Conservation (phyloP, 1,140 invertebrate genomes). For the Radopholus similis region DNA sequence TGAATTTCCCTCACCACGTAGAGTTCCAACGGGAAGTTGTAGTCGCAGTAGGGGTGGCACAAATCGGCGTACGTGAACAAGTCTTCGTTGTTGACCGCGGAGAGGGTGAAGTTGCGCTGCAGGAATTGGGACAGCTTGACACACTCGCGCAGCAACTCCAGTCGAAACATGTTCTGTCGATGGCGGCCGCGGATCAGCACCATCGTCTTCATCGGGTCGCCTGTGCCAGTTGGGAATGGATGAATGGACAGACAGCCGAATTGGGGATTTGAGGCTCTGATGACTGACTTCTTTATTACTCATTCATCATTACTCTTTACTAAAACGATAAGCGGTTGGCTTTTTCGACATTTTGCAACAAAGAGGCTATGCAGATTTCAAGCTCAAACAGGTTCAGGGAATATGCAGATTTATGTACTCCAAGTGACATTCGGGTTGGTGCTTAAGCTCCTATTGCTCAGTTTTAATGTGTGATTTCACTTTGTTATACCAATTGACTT, state of each 20-base stretch:
- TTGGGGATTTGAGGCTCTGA: neutral
- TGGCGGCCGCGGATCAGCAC: slow-evolving; percentile 34
- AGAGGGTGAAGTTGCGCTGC: slow-evolving; percentile 36
- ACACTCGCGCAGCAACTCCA: slow-evolving; percentile 41
- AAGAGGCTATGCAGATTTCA: too few species aligned
- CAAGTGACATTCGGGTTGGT: too few species aligned
- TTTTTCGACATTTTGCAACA: too few species aligned
- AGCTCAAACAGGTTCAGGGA: too few species aligned
- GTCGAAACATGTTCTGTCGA: slow-evolving; percentile 44
- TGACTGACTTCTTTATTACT: neutral
- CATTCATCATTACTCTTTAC: neutral
- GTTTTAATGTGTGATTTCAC: too few species aligned
- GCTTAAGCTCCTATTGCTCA: too few species aligned
- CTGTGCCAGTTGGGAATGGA: slow-evolving; percentile 17
- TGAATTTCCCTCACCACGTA: slow-evolving; percentile 36
- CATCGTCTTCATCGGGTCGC: slow-evolving; percentile 51
- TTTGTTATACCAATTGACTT: too few species aligned
- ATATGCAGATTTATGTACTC: too few species aligned
- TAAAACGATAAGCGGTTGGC: neutral
- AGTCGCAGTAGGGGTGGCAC: slow-evolving; percentile 49
- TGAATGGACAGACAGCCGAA: too few species aligned
- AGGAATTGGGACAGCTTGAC: slow-evolving; percentile 30
- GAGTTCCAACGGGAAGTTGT: slow-evolving; percentile 46
- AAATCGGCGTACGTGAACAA: slow-evolving; percentile 38
- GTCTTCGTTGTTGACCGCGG: slow-evolving; percentile 5